Percentiles rank a stretch among this genome's conserved stretches.
Conservation (phyloP, 2,797 vertebrate species). For the Molossus molossus region DNA sequence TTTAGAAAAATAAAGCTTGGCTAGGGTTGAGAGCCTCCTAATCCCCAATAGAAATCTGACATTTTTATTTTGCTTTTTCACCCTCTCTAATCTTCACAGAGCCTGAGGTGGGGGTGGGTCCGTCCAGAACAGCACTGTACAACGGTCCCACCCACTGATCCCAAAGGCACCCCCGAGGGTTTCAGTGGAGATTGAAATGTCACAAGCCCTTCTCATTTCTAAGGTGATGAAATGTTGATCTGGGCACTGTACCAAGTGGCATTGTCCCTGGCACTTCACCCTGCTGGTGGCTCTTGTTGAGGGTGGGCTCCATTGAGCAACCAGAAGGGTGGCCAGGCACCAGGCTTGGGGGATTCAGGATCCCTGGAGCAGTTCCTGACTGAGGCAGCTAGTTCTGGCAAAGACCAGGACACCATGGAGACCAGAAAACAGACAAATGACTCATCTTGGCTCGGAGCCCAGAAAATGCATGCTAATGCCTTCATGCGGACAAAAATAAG, state of each 20-base stretch:
- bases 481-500: constrained; percentile 64
- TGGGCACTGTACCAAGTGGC: constrained; percentile 36
- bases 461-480: constrained; percentile 56
- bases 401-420: constrained; percentile 55
- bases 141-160: neutral
- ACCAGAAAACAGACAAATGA: constrained; percentile 65
- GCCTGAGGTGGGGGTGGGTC: neutral
- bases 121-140: neutral
- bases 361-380: neutral
- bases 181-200: neutral
- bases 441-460: constrained; percentile 71
- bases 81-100: neutral
- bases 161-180: neutral
- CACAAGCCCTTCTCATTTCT: neutral
- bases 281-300: neutral
- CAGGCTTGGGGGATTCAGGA: neutral
- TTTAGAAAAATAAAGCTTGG: neutral
- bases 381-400: constrained; percentile 35
- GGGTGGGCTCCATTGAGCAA: neutral
- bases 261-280: neutral
- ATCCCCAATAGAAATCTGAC: constrained; percentile 45
- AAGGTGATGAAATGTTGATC: constrained; percentile 26
- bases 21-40: neutral
- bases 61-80: constrained; percentile 1
- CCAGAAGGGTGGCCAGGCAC: neutral